phyloP scores from a whole-genome alignment of 1,140 invertebrate genomes.

The Zaprionus camerounensis region DNA sequence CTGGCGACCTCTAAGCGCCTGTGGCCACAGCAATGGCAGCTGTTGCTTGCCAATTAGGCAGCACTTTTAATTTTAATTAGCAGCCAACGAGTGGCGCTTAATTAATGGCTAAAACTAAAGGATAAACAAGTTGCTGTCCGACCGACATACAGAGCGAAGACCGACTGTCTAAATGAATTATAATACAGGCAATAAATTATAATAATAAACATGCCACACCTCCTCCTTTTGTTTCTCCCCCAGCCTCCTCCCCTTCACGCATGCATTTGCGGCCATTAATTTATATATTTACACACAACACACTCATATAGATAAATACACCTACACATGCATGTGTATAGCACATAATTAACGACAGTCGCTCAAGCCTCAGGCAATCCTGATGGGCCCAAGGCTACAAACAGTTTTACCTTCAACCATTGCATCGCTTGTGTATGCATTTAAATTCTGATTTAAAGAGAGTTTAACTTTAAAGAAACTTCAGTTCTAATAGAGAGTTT shows the following conservation, averaged over 20 bases:
- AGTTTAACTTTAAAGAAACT: too few relatives aligned
- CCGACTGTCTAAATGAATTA: constrained; percentile 62
- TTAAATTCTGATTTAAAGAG: neutral
- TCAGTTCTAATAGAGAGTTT: too few relatives aligned
- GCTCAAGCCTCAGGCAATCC: constrained; percentile 3
- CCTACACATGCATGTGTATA: neutral
- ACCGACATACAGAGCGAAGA: neutral
- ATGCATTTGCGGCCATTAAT: constrained; percentile 50
- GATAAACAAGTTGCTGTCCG: constrained; percentile 29
- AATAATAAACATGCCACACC: constrained; percentile 66
- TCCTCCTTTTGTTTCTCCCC: neutral
- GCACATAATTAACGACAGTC: constrained; percentile 67
- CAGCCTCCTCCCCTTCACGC: neutral
- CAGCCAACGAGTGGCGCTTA: constrained; percentile 64
- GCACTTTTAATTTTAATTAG: constrained; percentile 80
- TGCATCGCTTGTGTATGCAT: neutral
- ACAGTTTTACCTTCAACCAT: neutral
- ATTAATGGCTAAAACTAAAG: constrained; percentile 69
- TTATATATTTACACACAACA: constrained; percentile 38
- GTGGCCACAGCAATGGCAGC: constrained; percentile 37
- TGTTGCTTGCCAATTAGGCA: constrained; percentile 74
- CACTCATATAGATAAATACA: constrained; percentile 9
- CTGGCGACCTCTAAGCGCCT: too few relatives aligned
- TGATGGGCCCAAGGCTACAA: neutral
- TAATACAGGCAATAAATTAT: constrained; percentile 75